These are phyloP conservation scores for Trachurus trachurus DNA, from an alignment of 2,797 vertebrate genomes.

Conservation along the genomic window DNA sequence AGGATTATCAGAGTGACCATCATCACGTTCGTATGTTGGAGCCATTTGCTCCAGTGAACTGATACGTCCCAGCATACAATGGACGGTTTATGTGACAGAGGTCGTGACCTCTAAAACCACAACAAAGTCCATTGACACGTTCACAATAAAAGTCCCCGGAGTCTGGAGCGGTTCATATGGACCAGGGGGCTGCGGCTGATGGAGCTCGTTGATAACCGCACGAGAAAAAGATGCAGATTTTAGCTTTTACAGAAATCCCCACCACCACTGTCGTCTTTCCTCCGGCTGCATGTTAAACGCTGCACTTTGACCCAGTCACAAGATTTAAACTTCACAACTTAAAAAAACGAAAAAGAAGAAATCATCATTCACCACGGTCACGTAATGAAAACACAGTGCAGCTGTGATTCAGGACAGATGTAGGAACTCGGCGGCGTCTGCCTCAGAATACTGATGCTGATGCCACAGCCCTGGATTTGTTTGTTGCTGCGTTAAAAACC, in stretches of 20 bases:
- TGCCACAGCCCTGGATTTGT: conserved; percentile 6
- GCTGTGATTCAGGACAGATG: conserved; percentile 29
- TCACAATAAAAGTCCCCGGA: conserved; percentile 78
- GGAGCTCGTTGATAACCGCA: conserved; percentile 59
- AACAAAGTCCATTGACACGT: conserved; percentile 78
- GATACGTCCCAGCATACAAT: conserved; percentile 64
- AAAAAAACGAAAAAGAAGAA: background rate
- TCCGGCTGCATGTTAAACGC: background rate
- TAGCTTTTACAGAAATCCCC: conserved; percentile 21
- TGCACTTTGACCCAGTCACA: background rate
- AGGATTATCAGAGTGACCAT: conserved; percentile 63
- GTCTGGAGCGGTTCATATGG: conserved; percentile 49
- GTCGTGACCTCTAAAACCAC: conserved; percentile 64
- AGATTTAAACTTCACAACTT: background rate
- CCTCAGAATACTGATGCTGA: background rate
- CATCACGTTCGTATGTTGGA: conserved; percentile 62
- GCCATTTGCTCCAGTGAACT: conserved; percentile 47
- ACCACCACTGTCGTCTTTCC: too few relatives aligned
- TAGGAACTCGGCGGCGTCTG: background rate
- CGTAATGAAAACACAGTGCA: background rate
- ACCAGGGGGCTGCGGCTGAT: conserved; percentile 58
- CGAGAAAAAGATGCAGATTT: conserved; percentile 23
- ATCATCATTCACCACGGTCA: background rate
- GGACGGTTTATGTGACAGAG: conserved; percentile 66
- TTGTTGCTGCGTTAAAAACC: conserved; percentile 27